A percentile compares a stretch with the other conserved stretches of the same genome.
These are phyloP conservation scores for Cheilosia pagana DNA, from an alignment of 2,888 invertebrate genomes.

Conservation along the genomic window DNA sequence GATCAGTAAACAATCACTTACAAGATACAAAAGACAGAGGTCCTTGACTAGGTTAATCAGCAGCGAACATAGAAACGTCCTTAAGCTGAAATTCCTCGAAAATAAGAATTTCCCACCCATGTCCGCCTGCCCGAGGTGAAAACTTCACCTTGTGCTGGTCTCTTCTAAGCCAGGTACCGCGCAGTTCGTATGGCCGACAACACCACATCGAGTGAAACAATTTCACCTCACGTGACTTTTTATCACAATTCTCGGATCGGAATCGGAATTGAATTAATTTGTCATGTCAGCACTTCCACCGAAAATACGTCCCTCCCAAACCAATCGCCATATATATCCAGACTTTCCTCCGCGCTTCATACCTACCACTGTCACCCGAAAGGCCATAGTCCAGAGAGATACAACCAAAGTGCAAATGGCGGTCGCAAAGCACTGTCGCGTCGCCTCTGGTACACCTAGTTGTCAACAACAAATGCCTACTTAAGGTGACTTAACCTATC, in stretches of 20 bases:
- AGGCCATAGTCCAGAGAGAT: constrained; percentile 42
- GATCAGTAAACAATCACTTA: too few species aligned
- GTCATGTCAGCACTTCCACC: constrained; percentile 75
- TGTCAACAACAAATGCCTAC: constrained; percentile 75
- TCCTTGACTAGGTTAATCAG: too few species aligned
- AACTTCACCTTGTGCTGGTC: too few species aligned
- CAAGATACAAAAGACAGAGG: too few species aligned
- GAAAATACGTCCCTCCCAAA: constrained; percentile 49
- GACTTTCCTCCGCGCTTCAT: too few species aligned
- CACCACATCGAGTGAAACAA: background rate
- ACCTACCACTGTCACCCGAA: background rate
- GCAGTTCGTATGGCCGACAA: background rate
- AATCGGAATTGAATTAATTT: constrained; percentile 75
- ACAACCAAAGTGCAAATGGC: constrained; percentile 68
- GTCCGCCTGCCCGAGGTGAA: too few species aligned
- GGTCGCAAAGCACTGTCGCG: constrained; percentile 54
- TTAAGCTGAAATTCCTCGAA: too few species aligned
- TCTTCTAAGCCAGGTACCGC: too few species aligned
- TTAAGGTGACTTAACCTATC: constrained; percentile 75
- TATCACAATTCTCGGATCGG: constrained; percentile 73
- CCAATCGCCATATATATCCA: constrained; percentile 46
- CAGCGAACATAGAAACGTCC: too few species aligned
- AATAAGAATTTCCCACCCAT: too few species aligned
- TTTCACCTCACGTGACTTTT: constrained; percentile 59
- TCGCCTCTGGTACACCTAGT: constrained; percentile 62